Evolutionary conservation across 2,888 invertebrate genomes (phyloP).

Genomic region (Rhimphoctona megacephalus): DNA sequence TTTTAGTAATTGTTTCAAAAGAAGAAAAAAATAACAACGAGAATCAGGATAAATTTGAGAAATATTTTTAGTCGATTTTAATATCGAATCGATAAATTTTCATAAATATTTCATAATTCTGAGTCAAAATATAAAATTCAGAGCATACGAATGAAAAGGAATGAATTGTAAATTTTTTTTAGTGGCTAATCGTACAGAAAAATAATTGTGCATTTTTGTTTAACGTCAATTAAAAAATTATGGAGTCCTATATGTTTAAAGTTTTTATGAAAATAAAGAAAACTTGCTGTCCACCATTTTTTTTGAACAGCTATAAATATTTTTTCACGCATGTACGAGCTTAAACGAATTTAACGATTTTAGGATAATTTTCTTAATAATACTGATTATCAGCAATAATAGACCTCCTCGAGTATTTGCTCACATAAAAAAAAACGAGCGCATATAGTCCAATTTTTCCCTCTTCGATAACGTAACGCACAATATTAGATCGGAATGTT

Average conservation of each 20-base stretch:
- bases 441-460: neutral
- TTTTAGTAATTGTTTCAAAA: neutral
- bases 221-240: no score
- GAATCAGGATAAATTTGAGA: neutral
- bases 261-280: neutral
- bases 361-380: neutral
- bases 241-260: neutral
- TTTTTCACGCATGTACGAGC: neutral
- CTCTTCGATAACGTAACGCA: neutral
- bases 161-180: neutral
- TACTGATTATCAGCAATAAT: neutral
- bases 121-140: neutral
- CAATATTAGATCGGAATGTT: conserved; percentile 11
- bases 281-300: neutral
- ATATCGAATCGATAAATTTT: neutral
- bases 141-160: neutral
- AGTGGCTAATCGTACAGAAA: no score
- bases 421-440: neutral
- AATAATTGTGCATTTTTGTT: no score
- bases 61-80: neutral
- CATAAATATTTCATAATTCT: neutral
- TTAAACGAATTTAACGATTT: neutral
- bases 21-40: neutral
- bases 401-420: neutral
- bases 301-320: neutral